Base-by-base conservation (phyloP, 2,888 invertebrate genomes). In the Zygothrica quintamaculata region DNA sequence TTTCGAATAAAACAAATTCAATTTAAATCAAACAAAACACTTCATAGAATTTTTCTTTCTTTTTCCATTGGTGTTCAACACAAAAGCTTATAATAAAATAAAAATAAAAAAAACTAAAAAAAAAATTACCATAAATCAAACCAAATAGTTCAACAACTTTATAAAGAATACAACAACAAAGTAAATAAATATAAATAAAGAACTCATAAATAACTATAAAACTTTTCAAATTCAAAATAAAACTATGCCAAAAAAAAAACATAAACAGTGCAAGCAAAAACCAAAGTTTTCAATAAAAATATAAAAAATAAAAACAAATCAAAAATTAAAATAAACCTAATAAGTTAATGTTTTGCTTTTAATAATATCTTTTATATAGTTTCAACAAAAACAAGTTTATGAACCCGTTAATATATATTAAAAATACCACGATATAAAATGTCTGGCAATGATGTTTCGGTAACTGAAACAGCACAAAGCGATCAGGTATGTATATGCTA, bases 381-480 rank as follows among this genome's bases (percentile, higher is more conserved):
- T 47, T 16, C 44, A 65, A 53, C 44, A 44, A n/a, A 7, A 15
- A 48, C 18, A 44, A 52, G 55, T 61, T 62, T 43, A 80, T 77
- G 70, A 60, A 77, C 65, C 22, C 43, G 13, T 57, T 58, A 74
- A 42, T 26, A 42, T 33, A 42, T 8, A 44, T 0, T 37, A 25
- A 25, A 47, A 11, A 52, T 15, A 16, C 40, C 15, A 64, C 33
- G 33, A 40, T 18, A 46, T 33, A 79, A 71, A 77, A 84, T 84
- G 84, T 82, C 84, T 55, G 77, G 72, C 57, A 84, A 80, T 58
- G 82, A 84, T 71, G 71, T 80, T 59, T 84, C 84, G 56, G 69
- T 68, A 42, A 82, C 82, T 64, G 84, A 84, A 64, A 84, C 82
- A 66, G 82, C 78, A 31, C 80, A 82, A 57, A 84, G 80, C 77